Conservation (phyloP, 2,888 invertebrate species). For the Sympetrum striolatum region DNA sequence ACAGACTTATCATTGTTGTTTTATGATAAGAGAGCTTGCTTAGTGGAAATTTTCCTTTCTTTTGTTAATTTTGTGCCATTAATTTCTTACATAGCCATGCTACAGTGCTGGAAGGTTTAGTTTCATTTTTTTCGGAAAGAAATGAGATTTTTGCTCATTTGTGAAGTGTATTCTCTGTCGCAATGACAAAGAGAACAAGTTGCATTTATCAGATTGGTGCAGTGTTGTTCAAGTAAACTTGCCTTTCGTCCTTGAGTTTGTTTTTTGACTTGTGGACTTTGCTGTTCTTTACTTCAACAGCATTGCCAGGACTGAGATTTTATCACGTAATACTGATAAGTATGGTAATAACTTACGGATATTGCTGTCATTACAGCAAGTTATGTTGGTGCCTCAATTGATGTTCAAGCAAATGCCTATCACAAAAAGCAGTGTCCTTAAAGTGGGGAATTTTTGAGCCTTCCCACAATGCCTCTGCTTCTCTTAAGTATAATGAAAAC, state of each 20-base stretch:
- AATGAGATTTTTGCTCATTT: background rate
- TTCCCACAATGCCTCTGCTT: slow-evolving; percentile 17
- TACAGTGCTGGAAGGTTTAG: background rate
- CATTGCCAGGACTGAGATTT: slow-evolving; percentile 4
- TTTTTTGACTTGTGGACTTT: background rate
- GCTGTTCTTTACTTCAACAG: slow-evolving; percentile 8
- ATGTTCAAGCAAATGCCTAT: slow-evolving; percentile 37
- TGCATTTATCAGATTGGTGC: slow-evolving; percentile 25
- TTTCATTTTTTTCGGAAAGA: background rate
- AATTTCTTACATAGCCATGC: too few species aligned
- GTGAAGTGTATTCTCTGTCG: background rate
- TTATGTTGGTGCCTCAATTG: slow-evolving; percentile 34
- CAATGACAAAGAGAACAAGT: background rate
- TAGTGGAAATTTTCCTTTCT: too few species aligned
- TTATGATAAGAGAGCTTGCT: too few species aligned
- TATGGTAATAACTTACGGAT: slow-evolving; percentile 26
- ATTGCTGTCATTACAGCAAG: slow-evolving; percentile 29
- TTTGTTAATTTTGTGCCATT: too few species aligned
- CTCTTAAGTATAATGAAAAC: background rate
- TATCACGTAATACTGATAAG: background rate
- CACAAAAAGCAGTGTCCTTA: slow-evolving; percentile 23
- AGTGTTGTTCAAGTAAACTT: slow-evolving; percentile 16
- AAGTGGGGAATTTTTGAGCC: background rate
- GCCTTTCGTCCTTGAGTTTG: background rate
- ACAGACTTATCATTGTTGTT: too few species aligned